A percentile compares a stretch with the other conserved stretches of the same genome.
These are phyloP conservation scores for Columba guinea DNA, from an alignment of 2,797 vertebrate species.

Conservation along the genomic window DNA sequence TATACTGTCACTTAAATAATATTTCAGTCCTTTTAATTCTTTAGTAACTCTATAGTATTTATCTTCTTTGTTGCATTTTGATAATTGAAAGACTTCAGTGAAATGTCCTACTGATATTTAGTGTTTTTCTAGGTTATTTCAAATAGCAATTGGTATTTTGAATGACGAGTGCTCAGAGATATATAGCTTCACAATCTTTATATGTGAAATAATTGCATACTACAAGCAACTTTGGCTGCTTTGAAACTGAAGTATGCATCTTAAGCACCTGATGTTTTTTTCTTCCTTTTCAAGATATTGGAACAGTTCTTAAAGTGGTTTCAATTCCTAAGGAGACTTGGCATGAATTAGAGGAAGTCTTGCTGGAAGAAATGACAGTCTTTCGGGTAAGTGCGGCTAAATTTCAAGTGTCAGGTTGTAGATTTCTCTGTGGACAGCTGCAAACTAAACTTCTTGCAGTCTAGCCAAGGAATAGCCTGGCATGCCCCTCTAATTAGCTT, in stretches of 20 bases:
- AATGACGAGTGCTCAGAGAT: background rate
- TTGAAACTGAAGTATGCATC: background rate
- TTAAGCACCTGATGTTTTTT: background rate
- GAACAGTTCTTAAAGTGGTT: slow-evolving; percentile 96
- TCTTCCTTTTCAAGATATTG: slow-evolving; percentile 82
- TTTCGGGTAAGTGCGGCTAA: slow-evolving; percentile 86
- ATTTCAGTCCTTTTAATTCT: background rate
- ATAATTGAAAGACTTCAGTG: background rate
- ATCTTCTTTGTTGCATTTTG: background rate
- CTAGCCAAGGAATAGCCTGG: slow-evolving; percentile 49
- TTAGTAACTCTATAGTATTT: background rate
- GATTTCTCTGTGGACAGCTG: slow-evolving; percentile 66
- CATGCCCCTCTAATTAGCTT: slow-evolving; percentile 72
- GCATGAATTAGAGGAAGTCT: slow-evolving; percentile 97
- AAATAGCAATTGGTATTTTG: background rate
- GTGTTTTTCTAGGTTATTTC: background rate
- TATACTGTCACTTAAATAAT: background rate
- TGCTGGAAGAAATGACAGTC: slow-evolving; percentile 97
- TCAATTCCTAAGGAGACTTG: slow-evolving; percentile 96
- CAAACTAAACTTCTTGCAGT: slow-evolving; percentile 25
- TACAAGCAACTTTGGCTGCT: background rate
- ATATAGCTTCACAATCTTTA: background rate
- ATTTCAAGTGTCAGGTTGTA: slow-evolving; percentile 68
- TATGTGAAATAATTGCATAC: background rate
- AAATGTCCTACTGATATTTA: background rate